Evolutionary conservation across 2,113 vertebrate species (phyloP).

Genomic region (Myotis brandtii): DNA sequence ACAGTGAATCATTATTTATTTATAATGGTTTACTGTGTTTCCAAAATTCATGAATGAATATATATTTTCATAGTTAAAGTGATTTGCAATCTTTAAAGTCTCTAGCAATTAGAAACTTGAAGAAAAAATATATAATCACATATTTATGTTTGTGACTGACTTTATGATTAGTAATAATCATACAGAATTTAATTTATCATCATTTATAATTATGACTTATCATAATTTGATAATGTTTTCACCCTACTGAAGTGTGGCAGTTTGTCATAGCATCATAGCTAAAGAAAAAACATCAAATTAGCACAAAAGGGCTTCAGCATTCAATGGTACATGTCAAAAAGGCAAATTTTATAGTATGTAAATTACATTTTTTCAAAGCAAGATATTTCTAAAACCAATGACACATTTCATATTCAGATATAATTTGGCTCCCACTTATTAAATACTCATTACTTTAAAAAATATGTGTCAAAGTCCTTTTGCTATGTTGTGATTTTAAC

Average conservation of each 20-base stretch:
- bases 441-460: background rate
- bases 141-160: background rate
- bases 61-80: slow-evolving; percentile 7
- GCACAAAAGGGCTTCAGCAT: background rate
- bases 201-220: background rate
- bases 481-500: background rate
- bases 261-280: background rate
- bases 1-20: background rate
- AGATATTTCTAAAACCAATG: background rate
- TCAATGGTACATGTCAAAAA: background rate
- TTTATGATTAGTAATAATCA: background rate
- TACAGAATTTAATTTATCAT: background rate
- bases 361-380: background rate
- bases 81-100: background rate
- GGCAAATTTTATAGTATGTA: background rate
- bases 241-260: background rate
- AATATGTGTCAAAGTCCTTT: background rate
- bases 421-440: background rate
- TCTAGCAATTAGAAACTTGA: slow-evolving; percentile 17
- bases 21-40: background rate
- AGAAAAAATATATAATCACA: background rate
- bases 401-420: background rate
- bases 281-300: background rate
- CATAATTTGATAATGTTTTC: background rate
- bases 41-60: background rate